These are phyloP conservation scores for Drosophila orosa DNA, from an alignment of 1,140 invertebrate genomes.

Conservation along the genomic window DNA sequence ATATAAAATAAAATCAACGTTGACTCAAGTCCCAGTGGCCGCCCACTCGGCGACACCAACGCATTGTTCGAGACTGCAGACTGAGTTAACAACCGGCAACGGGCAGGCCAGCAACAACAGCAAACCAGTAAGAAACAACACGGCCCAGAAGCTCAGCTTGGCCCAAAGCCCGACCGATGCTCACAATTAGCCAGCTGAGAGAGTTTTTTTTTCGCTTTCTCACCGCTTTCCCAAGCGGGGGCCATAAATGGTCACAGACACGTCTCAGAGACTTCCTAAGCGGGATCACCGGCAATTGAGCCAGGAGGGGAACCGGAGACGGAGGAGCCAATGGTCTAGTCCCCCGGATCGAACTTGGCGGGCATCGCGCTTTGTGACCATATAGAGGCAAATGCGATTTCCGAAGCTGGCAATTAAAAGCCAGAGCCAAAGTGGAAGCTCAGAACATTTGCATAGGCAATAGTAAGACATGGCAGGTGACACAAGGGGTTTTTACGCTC, in stretches of 20 bases:
- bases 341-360: conserved; percentile 39
- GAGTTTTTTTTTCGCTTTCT: conserved; percentile 65
- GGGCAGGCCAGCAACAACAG: conserved; percentile 10
- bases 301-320: neutral
- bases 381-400: conserved; percentile 77
- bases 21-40: conserved; percentile 42
- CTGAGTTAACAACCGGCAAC: conserved; percentile 32
- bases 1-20: conserved; percentile 79
- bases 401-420: conserved; percentile 77
- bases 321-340: conserved; percentile 21
- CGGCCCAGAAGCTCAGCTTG: conserved; percentile 57
- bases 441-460: conserved; percentile 74
- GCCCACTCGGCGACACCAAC: conserved; percentile 51
- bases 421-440: conserved; percentile 61
- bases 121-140: conserved; percentile 28
- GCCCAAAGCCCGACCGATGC: conserved; percentile 59
- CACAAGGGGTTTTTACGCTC: neutral
- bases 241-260: conserved; percentile 64
- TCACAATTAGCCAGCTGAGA: conserved; percentile 74
- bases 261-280: conserved; percentile 65
- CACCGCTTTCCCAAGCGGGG: conserved; percentile 67
- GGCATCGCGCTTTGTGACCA: conserved; percentile 65
- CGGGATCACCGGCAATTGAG: conserved; percentile 37
- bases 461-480: conserved; percentile 32
- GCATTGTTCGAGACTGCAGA: conserved; percentile 25